Evolutionary conservation across 2,113 vertebrate genomes (phyloP), one percentile per base, ranked within the genome.

Genomic region (Suncus etruscus): DNA sequence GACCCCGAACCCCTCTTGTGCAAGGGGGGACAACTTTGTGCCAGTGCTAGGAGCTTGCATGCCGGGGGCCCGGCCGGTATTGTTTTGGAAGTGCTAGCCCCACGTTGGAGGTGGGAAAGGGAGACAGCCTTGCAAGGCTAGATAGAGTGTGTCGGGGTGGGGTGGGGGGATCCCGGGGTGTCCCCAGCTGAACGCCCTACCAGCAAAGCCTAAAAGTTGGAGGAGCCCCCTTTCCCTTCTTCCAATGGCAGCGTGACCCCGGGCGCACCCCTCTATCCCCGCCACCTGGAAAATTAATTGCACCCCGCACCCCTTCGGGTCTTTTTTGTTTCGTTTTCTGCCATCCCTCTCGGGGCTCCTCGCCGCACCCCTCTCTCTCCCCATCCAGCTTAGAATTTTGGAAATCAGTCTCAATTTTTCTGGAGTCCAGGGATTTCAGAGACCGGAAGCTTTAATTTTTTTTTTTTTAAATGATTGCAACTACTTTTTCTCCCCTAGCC

Each of bases 361-460:
- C 65, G 24, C 27, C 25, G 24, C 9, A 24, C 65, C 27, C 9
- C 63, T 65, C 63, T 58, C 39, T 65, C 63, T 58, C 39, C 39
- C 54, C 54, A 16, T 14, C 54, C 16, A 20, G 58, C 58, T 16
- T 15, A 8, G 58, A 20, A 39, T 39, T 39, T 39, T 39, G 58
- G 58, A 61, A 20, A 54, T 61, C 58, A 20, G 16, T 6, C 58
- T 15, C 58, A 61, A 20, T 20, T 20, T 61, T 88, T 47, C 65
- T 45, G 85, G 94, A 96, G 16, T 95, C 89, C 83, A 96, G 93
- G 89, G 94, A 91, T 94, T 87, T 48, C 92, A 86, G 96, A 94
- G 95, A 95, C 97, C 86, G 95, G 97, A 97, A 98, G 97, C 96
- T 94, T 97, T 95, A 87, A 94, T 89, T 97, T 16, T 20, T 61